Percentiles rank a stretch among this genome's conserved stretches.
Conservation (phyloP, 2,888 invertebrate genomes). For the Microdon myrmicae region DNA sequence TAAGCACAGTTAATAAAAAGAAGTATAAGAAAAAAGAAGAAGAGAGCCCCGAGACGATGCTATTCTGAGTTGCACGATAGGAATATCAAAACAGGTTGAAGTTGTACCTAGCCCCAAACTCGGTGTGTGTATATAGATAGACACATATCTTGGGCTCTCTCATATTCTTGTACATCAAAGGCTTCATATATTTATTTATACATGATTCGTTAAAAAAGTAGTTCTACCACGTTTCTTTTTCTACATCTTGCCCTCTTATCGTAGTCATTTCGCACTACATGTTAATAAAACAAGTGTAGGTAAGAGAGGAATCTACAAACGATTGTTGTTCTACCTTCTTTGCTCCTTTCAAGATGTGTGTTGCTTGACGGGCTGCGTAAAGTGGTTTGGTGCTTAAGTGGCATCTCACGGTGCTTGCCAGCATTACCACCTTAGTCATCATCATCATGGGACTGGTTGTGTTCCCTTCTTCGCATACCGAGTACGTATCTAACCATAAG, state of each 20-base stretch:
- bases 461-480: conserved; percentile 23
- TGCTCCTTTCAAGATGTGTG: conserved; percentile 26
- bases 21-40: conserved; percentile 5
- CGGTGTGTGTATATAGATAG: conserved; percentile 24
- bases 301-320: conserved; percentile 15
- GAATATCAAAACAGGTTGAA: conserved; percentile 51
- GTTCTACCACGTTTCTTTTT: conserved; percentile 48
- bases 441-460: conserved; percentile 9
- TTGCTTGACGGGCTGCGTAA: conserved; percentile 30
- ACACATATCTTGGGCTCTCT: conserved; percentile 23
- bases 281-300: conserved; percentile 30
- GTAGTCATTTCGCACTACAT: conserved; percentile 36
- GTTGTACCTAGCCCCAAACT: conserved; percentile 38
- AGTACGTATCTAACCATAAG: conserved; percentile 39
- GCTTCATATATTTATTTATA: conserved; percentile 19
- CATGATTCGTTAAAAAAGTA: conserved; percentile 29
- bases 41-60: no score
- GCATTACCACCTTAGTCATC: conserved; percentile 27
- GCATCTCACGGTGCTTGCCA: conserved; percentile 34
- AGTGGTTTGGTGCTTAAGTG: conserved; percentile 42
- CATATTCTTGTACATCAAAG: conserved; percentile 25
- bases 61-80: conserved; percentile 47
- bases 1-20: conserved; percentile 1
- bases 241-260: conserved; percentile 23
- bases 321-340: conserved; percentile 11